A percentile compares a stretch with the other conserved stretches of the same genome.
Conservation (phyloP, 2,888 invertebrate genomes). For the Elgonia sp. region DNA sequence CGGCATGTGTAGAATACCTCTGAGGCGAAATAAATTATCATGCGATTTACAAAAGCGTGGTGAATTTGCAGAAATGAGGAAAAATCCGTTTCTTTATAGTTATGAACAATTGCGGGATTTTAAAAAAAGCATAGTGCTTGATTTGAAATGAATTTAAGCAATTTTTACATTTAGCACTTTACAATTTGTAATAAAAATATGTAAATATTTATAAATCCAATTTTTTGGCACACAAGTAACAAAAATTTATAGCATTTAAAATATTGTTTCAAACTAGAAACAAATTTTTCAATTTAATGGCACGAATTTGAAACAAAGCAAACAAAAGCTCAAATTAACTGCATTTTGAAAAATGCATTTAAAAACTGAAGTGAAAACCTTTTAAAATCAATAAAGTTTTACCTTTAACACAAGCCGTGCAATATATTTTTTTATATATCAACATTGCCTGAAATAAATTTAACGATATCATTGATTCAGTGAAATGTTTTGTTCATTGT, state of each 20-base stretch:
- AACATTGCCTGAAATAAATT: conserved; percentile 2
- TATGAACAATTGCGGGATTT: background rate
- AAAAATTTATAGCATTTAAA: no score
- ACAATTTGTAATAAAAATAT: background rate
- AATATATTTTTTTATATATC: background rate
- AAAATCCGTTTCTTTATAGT: background rate
- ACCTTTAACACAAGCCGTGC: background rate
- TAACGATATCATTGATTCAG: conserved; percentile 42
- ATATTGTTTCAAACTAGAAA: no score
- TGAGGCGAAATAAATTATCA: conserved; percentile 60
- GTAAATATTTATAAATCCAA: no score
- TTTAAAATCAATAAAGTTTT: conserved; percentile 5
- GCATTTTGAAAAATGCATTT: no score
- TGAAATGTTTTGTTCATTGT: conserved; percentile 47
- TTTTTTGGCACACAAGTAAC: no score
- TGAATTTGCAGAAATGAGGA: conserved; percentile 16
- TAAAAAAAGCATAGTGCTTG: no score
- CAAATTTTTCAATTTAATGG: no score
- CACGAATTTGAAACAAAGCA: no score
- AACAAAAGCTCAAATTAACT: no score
- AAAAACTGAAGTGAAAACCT: no score
- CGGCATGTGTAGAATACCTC: conserved; percentile 1
- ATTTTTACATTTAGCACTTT: no score
- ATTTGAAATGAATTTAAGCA: no score
- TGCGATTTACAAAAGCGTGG: conserved; percentile 39